A percentile compares a stretch with the other conserved stretches of the same genome.
Evolutionary conservation across 64 coral and sea anemone species (phyloP).

Genomic region (Montipora cactus): DNA sequence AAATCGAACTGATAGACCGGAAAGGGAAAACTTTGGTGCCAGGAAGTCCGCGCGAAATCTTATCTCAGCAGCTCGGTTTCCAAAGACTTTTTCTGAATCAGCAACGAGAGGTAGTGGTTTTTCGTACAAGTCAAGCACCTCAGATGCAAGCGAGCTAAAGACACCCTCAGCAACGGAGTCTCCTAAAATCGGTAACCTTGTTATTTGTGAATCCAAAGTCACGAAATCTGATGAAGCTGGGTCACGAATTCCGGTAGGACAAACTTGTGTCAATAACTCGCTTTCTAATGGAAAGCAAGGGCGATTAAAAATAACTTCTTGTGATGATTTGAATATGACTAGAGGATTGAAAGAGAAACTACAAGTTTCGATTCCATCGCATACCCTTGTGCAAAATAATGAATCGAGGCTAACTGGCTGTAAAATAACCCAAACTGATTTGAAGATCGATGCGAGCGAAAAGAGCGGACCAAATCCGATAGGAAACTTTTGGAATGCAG

Average conservation of each 20-base stretch:
- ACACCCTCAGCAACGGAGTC: background rate
- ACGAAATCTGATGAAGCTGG: background rate
- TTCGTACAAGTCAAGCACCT: background rate
- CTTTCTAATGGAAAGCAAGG: background rate
- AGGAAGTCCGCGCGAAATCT: constrained; percentile 5
- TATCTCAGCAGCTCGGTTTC: background rate
- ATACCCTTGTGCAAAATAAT: background rate
- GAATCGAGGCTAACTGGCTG: background rate
- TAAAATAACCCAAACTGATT: background rate
- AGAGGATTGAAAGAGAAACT: background rate
- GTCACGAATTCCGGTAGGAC: background rate
- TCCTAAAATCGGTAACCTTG: background rate
- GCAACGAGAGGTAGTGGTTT: background rate
- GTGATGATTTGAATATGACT: background rate
- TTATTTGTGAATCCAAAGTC: background rate
- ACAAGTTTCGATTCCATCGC: background rate
- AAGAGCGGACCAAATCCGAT: background rate
- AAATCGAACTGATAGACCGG: background rate
- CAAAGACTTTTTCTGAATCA: background rate
- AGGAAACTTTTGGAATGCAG: constrained; percentile 10
- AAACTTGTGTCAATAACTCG: background rate
- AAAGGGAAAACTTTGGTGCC: background rate
- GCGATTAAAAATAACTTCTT: background rate
- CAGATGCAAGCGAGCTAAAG: background rate
- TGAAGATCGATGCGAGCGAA: background rate